Conservation (phyloP, 2,888 invertebrate genomes). For the Erynnis tages region DNA sequence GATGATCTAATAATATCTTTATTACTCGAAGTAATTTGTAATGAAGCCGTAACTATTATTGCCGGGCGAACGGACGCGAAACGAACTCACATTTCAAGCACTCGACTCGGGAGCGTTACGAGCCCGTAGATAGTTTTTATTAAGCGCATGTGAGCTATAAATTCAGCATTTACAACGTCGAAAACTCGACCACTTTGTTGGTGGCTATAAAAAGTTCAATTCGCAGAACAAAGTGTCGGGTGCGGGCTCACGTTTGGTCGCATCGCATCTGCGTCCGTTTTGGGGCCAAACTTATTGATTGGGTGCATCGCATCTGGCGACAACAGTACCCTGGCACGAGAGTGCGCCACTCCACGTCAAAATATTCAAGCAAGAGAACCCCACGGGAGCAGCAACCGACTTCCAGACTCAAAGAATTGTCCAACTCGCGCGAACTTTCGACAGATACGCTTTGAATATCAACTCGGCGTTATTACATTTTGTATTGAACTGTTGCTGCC, state of each 20-base stretch:
- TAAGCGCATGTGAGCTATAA: conserved; percentile 62
- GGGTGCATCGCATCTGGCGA: conserved; percentile 44
- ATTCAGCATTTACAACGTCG: conserved; percentile 62
- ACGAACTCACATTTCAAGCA: conserved; percentile 37
- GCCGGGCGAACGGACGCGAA: conserved; percentile 35
- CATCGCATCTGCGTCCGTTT: conserved; percentile 63
- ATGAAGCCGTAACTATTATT: conserved; percentile 34
- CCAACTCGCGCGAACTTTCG: conserved; percentile 45
- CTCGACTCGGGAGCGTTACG: conserved; percentile 42
- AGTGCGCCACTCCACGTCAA: conserved; percentile 44
- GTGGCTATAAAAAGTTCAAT: conserved; percentile 68
- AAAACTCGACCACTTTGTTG: conserved; percentile 63
- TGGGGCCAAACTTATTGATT: conserved; percentile 48
- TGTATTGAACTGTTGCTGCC: conserved; percentile 28
- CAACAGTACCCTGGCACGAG: conserved; percentile 39
- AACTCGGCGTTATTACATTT: conserved; percentile 37
- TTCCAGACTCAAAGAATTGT: conserved; percentile 48
- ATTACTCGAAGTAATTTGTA: conserved; percentile 32
- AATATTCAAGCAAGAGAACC: conserved; percentile 49
- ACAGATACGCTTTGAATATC: conserved; percentile 56
- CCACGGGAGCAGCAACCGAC: conserved; percentile 40
- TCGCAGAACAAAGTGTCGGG: conserved; percentile 55
- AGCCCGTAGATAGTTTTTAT: conserved; percentile 56
- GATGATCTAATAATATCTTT: conserved; percentile 17
- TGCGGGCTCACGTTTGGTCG: conserved; percentile 48